These are phyloP conservation scores for Merops nubicus DNA, from an alignment of 2,113 vertebrate species.

Conservation along the genomic window DNA sequence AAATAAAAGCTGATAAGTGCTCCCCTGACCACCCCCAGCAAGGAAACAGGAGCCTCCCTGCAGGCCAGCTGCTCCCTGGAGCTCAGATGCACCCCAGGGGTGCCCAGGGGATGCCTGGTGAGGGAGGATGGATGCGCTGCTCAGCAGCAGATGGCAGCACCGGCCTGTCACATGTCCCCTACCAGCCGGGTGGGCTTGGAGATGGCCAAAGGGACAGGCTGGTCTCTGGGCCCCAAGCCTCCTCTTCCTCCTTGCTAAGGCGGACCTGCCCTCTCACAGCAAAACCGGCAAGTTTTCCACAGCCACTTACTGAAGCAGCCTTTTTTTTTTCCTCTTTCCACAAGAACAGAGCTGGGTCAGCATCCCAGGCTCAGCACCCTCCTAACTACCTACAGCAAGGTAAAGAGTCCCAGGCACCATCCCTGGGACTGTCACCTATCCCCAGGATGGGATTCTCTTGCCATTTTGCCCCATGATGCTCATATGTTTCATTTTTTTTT, in stretches of 20 bases:
- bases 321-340: neutral
- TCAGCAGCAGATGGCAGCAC: neutral
- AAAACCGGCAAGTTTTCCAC: neutral
- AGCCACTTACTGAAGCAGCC: neutral
- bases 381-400: neutral
- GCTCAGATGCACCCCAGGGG: neutral
- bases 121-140: neutral
- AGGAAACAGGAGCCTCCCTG: neutral
- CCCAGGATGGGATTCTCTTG: neutral
- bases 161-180: neutral
- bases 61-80: neutral
- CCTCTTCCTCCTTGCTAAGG: neutral
- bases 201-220: neutral
- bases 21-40: rapidly evolving
- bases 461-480: neutral
- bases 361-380: neutral
- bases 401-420: neutral
- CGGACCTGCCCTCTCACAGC: neutral
- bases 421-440: rapidly evolving
- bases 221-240: neutral
- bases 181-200: neutral
- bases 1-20: neutral
- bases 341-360: neutral
- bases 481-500: neutral
- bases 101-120: rapidly evolving